Base-by-base conservation (phyloP, 2,113 vertebrate genomes). In the Donacobius atricapilla region DNA sequence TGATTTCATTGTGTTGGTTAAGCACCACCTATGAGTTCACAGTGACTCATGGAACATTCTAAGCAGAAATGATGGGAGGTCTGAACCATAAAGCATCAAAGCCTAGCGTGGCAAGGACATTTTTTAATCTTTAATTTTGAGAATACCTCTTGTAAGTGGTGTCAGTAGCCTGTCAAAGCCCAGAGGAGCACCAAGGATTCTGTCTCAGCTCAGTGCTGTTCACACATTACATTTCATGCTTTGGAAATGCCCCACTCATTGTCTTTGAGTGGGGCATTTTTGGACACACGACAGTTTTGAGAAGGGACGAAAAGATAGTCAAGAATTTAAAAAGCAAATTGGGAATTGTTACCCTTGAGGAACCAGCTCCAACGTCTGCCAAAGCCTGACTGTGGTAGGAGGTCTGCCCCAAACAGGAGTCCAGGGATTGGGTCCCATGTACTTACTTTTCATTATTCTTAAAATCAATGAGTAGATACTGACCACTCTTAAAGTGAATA, bases 381-480 rank as follows among this genome's bases (percentile, higher is more conserved):
- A 42, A 70, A 77, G 31, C 27, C 42, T 25, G 33, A 6, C 47
- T 86, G 60, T 2, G 20, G 51, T 37, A 39, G 63, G 83, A 94
- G 60, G 68, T 48, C 82, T 51, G 30, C 60, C 35, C 40, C 47
- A 53, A n/a, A 13, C 33, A n/a, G 48, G 50, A 93, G 25, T 15
- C 69, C 1, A 0, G 85, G 71, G 85, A 88, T 42, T 79, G 84
- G 71, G 88, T 89, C 94, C 93, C 68, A 28, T 35, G 35, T 93
- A 93, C 81, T 94, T 96, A 97, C 91, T 96, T 97, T 88, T 97
- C 95, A 97, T 97, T 97, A 97, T 91, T 94, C 85, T 97, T 97
- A 94, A 95, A 97, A 97, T 97, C 96, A 96, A 96, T 97, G 97
- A 97, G 79, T 92, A 94, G 94, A 96, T 97, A 95, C 89, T 95